Base-by-base conservation (phyloP, 2,888 invertebrate species). In the Papilio elwesi region DNA sequence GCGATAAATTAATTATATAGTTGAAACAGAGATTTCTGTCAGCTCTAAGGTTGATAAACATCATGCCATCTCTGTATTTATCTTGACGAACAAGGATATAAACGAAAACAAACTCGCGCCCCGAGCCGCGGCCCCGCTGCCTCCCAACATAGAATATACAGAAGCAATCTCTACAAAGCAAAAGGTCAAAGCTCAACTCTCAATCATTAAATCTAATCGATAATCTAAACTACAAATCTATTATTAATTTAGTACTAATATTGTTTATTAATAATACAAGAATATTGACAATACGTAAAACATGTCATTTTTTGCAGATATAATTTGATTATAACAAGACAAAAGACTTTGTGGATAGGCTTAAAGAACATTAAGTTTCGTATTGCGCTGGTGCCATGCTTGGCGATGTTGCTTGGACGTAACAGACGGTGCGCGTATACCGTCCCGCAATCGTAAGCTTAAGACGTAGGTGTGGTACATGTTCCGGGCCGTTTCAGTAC, bases 151-250 rank as follows among this genome's bases (percentile, higher is more conserved):
- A 83, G 71, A 81, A 82, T 82, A 83, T 76, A 81, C 69, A 68
- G 77, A 89, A 88, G 89, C 89, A 82, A 82, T 83, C 82, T 85
- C 90, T 90, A 90, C 87, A 89, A 90, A 90, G 90, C 90, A 89
- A 87, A 43, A 82, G 81, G 82, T 84, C 80, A 87, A 89, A 90
- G 89, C 88, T 89, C 87, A 89, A 88, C 86, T 85, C 85, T 89
- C 78, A 84, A 85, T 76, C 70, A 75, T 78, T 85, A 87, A 84
- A 84, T 85, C 88, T 90, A 88, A 85, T 84, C 79, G 84, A 80
- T 89, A 85, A 89, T 82, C 89, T 90, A 90, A 83, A 78, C 87
- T 89, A 90, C 83, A 86, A 83, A 87, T 84, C 88, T 89, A 90
- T 77, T 75, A 75, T 75, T 85, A 85, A 80, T 83, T 84, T 77